These are phyloP conservation scores for Chloroceryle amazona DNA, from an alignment of 2,797 vertebrate genomes.

Conservation along the genomic window DNA sequence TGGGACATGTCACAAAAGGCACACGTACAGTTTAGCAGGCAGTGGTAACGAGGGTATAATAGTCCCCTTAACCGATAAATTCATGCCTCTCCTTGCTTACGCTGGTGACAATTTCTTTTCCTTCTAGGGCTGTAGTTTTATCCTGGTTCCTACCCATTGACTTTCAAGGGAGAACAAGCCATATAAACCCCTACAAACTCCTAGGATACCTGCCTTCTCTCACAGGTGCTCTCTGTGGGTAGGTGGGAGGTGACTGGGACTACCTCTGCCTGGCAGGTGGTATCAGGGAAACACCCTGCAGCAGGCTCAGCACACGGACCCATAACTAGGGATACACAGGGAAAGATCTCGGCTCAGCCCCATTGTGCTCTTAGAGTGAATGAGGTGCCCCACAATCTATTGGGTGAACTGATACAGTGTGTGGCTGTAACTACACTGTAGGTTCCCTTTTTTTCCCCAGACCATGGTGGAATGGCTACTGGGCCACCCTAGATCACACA, in stretches of 20 bases:
- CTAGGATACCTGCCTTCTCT: background rate
- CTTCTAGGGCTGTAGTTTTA: background rate
- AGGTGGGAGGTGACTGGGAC: background rate
- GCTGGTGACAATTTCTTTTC: background rate
- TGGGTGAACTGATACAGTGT: background rate
- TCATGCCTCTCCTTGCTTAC: background rate
- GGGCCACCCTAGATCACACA: background rate
- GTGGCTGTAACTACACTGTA: background rate
- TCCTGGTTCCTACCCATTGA: background rate
- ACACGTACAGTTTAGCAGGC: background rate
- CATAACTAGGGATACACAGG: background rate
- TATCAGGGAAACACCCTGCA: rapidly evolving
- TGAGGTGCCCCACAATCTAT: background rate
- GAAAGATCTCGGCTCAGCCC: background rate
- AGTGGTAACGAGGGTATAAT: background rate
- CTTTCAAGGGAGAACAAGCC: background rate
- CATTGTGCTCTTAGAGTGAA: background rate
- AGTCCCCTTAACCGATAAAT: background rate
- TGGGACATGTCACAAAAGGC: background rate
- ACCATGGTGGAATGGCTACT: background rate
- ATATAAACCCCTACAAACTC: rapidly evolving
- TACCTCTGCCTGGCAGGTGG: background rate
- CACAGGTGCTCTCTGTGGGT: background rate
- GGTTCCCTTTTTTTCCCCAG: background rate
- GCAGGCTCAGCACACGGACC: background rate